These are phyloP conservation scores for Flexamia atlantica DNA, from an alignment of 2,888 invertebrate genomes.

Conservation along the genomic window DNA sequence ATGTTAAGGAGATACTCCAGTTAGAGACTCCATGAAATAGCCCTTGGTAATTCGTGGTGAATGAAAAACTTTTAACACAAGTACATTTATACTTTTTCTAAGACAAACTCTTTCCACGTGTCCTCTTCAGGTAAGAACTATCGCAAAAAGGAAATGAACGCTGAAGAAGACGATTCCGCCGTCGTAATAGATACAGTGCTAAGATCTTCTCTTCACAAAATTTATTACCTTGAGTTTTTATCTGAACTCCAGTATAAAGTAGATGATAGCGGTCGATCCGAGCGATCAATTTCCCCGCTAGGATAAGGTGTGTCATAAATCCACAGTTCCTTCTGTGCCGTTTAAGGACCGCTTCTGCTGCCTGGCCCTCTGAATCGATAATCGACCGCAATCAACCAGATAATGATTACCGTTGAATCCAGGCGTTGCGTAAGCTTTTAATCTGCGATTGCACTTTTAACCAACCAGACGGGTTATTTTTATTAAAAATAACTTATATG, in stretches of 20 bases:
- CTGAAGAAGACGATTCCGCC: neutral
- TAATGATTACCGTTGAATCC: too few species aligned
- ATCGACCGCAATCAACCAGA: neutral
- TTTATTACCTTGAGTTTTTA: slow-evolving; percentile 30
- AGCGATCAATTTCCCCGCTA: slow-evolving; percentile 40
- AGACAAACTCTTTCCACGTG: neutral
- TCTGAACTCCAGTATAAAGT: slow-evolving; percentile 46
- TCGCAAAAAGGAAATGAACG: neutral
- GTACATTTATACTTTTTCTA: too few species aligned
- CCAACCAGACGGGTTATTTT: too few species aligned
- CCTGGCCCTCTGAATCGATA: neutral
- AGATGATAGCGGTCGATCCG: slow-evolving; percentile 40
- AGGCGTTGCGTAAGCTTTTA: too few species aligned
- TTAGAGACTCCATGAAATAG: too few species aligned
- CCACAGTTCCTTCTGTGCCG: neutral
- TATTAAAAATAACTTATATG: too few species aligned
- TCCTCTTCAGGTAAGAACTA: neutral
- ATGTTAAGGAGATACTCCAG: too few species aligned
- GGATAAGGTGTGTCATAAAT: slow-evolving; percentile 45
- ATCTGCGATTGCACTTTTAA: too few species aligned
- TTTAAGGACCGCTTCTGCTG: slow-evolving; percentile 4
- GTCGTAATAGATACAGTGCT: slow-evolving; percentile 35
- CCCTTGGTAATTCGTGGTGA: too few species aligned
- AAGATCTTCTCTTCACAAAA: slow-evolving; percentile 8
- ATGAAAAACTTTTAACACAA: too few species aligned